Base-by-base conservation (phyloP, 2,888 invertebrate genomes). In the Apotomis betuletana region DNA sequence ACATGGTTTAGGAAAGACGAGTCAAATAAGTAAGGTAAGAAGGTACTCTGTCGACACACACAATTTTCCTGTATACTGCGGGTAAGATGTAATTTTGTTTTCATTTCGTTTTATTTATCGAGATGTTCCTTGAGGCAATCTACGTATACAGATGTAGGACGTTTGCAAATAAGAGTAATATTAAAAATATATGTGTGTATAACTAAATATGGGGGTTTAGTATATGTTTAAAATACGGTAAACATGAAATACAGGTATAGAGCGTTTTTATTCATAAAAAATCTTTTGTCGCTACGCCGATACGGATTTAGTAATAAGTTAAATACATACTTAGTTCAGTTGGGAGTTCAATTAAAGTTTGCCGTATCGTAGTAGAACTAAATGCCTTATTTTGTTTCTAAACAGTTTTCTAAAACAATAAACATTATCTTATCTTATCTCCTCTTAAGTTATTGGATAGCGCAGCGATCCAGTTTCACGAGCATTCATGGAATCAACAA, bases 1-100 rank as follows among this genome's bases (percentile, higher is more conserved):
- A 77, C 77, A 80, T 77, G 77, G 78, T 74, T 77, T 75, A 80
- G 82, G 80, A 83, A 86, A 84, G 85, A 82, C 76, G 82, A 81
- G 83, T 87, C 85, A 88, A 91, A 90, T 90, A 90, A 88, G 85
- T 87, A 83, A 41, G 87, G 87, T 88, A 89, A 84, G 88, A 89
- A 89, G 87, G 85, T 87, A 90, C 88, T 91, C 89, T 87, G 88
- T 79, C 80, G 79, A 84, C 85, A 83, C 85, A 83, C 85, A 75
- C 78, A 78, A 77, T 76, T 78, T 80, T 81, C 76, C 77, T 78
- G 79, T 81, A 74, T 60, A 65, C 67, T 71, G 41, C 61, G 54
- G 10, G 49, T 67, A 63, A 59, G 58, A 38, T 58, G 67, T 72
- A 68, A 71, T 71, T 71, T 57, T 67, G 71, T 62, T 71, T 71